Conservation (phyloP, 2,113 vertebrate species). For the Natator depressus region DNA sequence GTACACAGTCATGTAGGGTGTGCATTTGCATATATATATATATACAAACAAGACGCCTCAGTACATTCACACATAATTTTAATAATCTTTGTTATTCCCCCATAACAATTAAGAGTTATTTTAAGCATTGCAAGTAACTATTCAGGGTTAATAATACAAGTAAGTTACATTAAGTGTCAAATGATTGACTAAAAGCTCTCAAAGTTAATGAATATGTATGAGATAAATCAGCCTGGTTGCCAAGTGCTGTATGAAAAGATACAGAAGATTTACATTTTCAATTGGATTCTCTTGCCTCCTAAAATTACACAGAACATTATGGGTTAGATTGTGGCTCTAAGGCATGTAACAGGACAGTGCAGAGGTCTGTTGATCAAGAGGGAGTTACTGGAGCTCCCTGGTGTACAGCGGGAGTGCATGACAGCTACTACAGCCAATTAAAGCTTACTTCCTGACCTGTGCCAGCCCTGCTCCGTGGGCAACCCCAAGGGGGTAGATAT, state of each 20-base stretch:
- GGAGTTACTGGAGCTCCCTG: neutral
- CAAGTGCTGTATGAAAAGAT: conserved; percentile 73
- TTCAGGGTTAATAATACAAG: conserved; percentile 81
- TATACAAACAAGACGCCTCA: neutral
- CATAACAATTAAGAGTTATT: conserved; percentile 75
- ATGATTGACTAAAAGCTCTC: conserved; percentile 81
- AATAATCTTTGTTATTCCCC: conserved; percentile 43
- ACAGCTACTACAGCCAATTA: neutral
- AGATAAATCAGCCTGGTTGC: conserved; percentile 77
- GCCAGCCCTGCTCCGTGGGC: neutral
- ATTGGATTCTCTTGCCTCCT: conserved; percentile 51
- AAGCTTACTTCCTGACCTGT: neutral
- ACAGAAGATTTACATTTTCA: conserved; percentile 64
- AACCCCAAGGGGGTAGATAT: neutral
- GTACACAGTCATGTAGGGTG: neutral
- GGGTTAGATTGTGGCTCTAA: fast-evolving
- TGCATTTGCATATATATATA: neutral
- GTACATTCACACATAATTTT: neutral
- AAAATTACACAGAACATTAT: conserved; percentile 46
- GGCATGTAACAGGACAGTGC: neutral
- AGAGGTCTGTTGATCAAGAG: neutral
- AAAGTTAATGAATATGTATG: conserved; percentile 83
- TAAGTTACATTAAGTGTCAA: conserved; percentile 83
- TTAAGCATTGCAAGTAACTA: conserved; percentile 76
- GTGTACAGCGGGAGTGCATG: neutral